phyloP scores from a whole-genome alignment of 2,888 invertebrate species.

The Tipula lateralis region DNA sequence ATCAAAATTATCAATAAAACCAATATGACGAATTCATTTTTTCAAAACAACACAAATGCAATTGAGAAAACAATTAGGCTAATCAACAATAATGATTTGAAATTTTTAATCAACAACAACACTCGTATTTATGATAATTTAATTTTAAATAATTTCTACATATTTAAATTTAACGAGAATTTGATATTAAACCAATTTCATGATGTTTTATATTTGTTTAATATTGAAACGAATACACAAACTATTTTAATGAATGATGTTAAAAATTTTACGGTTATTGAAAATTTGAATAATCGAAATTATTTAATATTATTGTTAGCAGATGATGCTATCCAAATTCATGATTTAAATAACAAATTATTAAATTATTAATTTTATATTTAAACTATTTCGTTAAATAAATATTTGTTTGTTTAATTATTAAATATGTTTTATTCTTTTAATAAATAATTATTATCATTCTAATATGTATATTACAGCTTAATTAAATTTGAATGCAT shows the following conservation, averaged over 20 bases:
- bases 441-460: too few relatives aligned
- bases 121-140: neutral
- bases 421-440: neutral
- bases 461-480: too few relatives aligned
- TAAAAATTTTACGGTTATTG: neutral
- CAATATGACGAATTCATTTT: neutral
- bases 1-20: conserved; percentile 4
- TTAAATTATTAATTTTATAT: neutral
- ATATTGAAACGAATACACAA: neutral
- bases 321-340: neutral
- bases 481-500: too few relatives aligned
- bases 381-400: neutral
- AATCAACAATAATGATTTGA: neutral
- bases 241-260: neutral
- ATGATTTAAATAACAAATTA: conserved; percentile 20
- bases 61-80: neutral
- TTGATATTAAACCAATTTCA: neutral
- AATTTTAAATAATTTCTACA: neutral
- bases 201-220: neutral
- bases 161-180: neutral
- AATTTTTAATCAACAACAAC: neutral
- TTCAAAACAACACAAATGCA: neutral
- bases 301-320: neutral
- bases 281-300: conserved; percentile 3
- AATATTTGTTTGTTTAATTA: neutral